phyloP scores from a whole-genome alignment of 2,888 invertebrate species.

The Lasioglossum oenotherae region DNA sequence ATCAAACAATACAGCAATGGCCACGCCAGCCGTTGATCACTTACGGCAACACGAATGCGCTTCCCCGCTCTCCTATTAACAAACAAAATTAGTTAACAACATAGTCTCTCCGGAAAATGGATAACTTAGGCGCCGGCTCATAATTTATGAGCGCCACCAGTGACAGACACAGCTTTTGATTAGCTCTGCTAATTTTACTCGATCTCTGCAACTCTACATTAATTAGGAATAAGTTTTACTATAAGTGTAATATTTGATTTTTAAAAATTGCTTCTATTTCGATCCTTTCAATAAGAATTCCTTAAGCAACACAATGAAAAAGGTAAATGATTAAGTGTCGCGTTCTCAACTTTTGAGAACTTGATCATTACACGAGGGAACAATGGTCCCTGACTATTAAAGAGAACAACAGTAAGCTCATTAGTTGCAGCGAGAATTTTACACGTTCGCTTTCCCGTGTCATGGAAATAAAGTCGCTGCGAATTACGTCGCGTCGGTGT shows the following conservation, averaged over 20 bases:
- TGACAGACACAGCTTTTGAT: conserved; percentile 21
- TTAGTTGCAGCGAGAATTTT: background rate
- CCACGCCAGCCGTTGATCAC: conserved; percentile 43
- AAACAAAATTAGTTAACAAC: conserved; percentile 55
- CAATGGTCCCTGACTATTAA: background rate
- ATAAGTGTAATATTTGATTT: background rate
- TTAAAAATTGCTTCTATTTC: background rate
- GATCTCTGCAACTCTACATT: background rate
- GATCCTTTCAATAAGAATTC: background rate
- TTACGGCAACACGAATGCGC: conserved; percentile 38
- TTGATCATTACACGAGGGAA: background rate
- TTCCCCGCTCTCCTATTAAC: conserved; percentile 32
- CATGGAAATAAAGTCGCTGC: background rate
- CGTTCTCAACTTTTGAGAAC: background rate
- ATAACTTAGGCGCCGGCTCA: conserved; percentile 17
- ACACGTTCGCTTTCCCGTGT: background rate
- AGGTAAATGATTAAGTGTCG: background rate
- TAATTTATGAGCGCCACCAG: conserved; percentile 27
- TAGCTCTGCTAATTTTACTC: background rate
- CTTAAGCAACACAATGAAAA: background rate
- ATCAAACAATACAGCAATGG: conserved; percentile 44
- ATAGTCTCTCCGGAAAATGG: background rate
- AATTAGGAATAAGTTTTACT: background rate
- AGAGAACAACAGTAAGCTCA: background rate
- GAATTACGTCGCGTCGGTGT: background rate